Percentiles rank a stretch among this genome's conserved stretches.
Evolutionary conservation across 2,797 vertebrate species (phyloP).

Genomic region (Anableps anableps): DNA sequence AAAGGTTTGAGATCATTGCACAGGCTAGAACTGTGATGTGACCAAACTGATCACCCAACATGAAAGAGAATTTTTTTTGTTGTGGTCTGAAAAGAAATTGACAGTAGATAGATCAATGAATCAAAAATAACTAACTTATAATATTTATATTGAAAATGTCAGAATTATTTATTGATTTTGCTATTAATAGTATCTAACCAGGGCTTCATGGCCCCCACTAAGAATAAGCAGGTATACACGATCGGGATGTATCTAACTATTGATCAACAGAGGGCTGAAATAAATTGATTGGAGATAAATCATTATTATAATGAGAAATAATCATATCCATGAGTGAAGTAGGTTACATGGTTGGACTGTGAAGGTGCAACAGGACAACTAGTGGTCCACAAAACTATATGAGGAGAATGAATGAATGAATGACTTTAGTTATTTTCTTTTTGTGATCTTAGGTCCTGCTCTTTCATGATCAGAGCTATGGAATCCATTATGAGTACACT

Average conservation of each 20-base stretch:
- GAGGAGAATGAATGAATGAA: conserved; percentile 1
- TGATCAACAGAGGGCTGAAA: not conserved
- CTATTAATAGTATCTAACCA: no score
- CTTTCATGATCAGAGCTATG: conserved; percentile 96
- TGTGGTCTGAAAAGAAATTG: no score
- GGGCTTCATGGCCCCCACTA: no score
- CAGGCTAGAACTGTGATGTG: no score
- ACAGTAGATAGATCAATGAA: no score
- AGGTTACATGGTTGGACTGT: not conserved
- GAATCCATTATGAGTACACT: conserved; percentile 97
- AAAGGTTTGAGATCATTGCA: no score
- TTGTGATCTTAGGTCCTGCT: conserved; percentile 87
- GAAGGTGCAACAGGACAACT: not conserved
- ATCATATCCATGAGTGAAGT: not conserved
- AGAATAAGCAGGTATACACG: not conserved
- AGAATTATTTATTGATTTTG: no score
- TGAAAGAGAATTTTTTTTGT: no score
- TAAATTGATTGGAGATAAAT: not conserved
- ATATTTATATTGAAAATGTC: no score
- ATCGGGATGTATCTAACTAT: not conserved
- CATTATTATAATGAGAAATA: not conserved
- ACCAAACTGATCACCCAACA: no score
- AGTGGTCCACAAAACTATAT: not conserved
- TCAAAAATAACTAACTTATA: no score
- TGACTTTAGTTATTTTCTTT: not conserved